Evolutionary conservation across 2,888 invertebrate genomes (phyloP), one percentile per base, ranked within the genome.

Genomic region (Orchesellides sinensis): DNA sequence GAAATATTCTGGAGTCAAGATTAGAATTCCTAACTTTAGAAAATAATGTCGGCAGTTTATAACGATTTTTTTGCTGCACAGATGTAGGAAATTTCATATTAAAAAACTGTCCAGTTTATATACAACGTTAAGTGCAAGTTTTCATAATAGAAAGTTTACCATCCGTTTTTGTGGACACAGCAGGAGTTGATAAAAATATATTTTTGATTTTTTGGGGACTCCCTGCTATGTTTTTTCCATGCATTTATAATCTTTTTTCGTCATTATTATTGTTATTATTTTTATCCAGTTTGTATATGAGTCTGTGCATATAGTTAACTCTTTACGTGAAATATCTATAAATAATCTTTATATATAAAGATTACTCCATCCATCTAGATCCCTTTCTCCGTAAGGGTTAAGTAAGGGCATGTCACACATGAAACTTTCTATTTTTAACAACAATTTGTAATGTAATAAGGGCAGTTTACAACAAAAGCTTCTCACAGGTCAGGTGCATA

Each of bases 141-240:
- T 69, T 69, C 4, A 21, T 49, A 19, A 49, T 35, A 35, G 6
- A 59, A 27, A 8, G 17, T 17, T 29, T 59, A 12, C 59, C 59
- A 29, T 32, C 81, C 68, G 66, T 86, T 86, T 80, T 74, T 83
- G 83, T 84, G 75, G 85, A 82, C 87, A 72, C 88, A 87, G 87
- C 87, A 83, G 88, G 87, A 66, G 65, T 73, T 72, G 52, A 54
- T 54, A 73, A 47, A 63, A 73, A 56, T 75, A 68, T 68, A 68
- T 77, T 68, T 68, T 59, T 68, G 68, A 77, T 77, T 85, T 88
- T 87, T 86, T 86, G 85, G 85, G 84, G 88, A 88, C 88, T 87
- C 88, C 88, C 88, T 88, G 88, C 88, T 77, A 87, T 49, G 84
- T 85, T 86, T 87, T 87, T 87, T 87, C 85, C 84, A 88, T 87